Base-by-base conservation (phyloP, 2,888 invertebrate species). In the Neria commutata region DNA sequence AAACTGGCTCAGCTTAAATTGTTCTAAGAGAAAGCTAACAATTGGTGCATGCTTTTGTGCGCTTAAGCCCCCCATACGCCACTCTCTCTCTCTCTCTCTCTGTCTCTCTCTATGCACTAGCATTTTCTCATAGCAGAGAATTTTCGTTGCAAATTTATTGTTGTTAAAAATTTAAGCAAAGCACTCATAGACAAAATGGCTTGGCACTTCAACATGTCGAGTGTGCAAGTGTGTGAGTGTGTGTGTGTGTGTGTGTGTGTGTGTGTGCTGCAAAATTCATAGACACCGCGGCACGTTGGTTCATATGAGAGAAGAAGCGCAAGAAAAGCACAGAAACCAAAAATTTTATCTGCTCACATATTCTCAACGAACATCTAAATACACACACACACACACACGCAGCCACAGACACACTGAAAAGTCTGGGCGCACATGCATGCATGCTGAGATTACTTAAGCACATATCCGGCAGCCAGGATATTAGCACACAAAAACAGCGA, bases 161-260 rank as follows among this genome's bases (percentile, higher is more conserved):
- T n/a, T n/a, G n/a, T n/a, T n/a, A n/a, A n/a, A n/a, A n/a, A n/a
- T n/a, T n/a, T n/a, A n/a, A n/a, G n/a, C n/a, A n/a, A n/a, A n/a
- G n/a, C n/a, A n/a, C n/a, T n/a, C n/a, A n/a, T n/a, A n/a, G n/a
- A n/a, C n/a, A n/a, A n/a, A n/a, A n/a, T n/a, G n/a, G n/a, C n/a
- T n/a, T n/a, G n/a, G n/a, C n/a, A n/a, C n/a, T n/a, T 51, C 50
- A 56, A 45, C 58, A 54, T 57, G 54, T 23, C 51, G 45, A 21
- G 23, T 40, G 33, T 58, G 23, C 40, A 34, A 37, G 23, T 48
- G 26, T 42, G 34, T 17, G 40, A 25, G 46, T 45, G 45, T 56
- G 16, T 45, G 54, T 29, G 24, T 40, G 42, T 25, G 51, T 40
- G 25, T 53, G 42, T 53, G 48, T 49, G 56, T 45, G 47, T 47